Evolutionary conservation across 2,888 invertebrate genomes (phyloP), one percentile per base, ranked within the genome.

Genomic region (Digitonthophagus gazella): DNA sequence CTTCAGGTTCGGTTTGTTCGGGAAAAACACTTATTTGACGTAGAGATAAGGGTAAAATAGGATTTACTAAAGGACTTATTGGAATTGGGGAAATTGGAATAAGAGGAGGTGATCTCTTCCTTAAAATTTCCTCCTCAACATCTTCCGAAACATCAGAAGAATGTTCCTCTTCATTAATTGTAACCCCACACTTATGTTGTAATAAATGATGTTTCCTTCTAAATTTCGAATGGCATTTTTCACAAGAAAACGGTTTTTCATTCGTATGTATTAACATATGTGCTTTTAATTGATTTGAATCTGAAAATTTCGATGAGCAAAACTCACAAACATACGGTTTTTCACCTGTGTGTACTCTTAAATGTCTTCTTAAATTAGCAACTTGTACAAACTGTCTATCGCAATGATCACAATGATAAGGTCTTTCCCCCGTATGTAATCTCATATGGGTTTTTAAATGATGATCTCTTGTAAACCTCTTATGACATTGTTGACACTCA

Each of bases 361-460:
- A 85, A 78, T 96, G 96, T 5, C 96, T 89, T 3, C 96, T 86
- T 54, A 96, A 86, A 81, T 96, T 96, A 11, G 96, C 96, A 55
- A 96, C 96, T 83, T 96, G 96, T 54, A 96, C 96, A 82, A 96
- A 96, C 80, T 95, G 93, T 1, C 95, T 89, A 73, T 96, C 95
- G 84, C 96, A 96, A 81, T 94, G 94, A 66, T 91, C 91, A 83
- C 96, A 96, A 78, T 93, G 92, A 83, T 96, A 96, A 0, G 96
- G 96, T 77, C 96, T 93, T 81, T 96, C 96, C 0, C 96, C 96
- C 0, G 96, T 96, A 82, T 96, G 96, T 71, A 96, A 84, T 19
- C 96, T 87, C 87, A 96, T 92, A 83, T 96, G 96, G 0, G 96
- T 96, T 84, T 96, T 96, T 66, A 96, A 85, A 78, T 96, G 96